Conservation (phyloP, 2,113 vertebrate genomes). For the Hippocampus abdominalis region DNA sequence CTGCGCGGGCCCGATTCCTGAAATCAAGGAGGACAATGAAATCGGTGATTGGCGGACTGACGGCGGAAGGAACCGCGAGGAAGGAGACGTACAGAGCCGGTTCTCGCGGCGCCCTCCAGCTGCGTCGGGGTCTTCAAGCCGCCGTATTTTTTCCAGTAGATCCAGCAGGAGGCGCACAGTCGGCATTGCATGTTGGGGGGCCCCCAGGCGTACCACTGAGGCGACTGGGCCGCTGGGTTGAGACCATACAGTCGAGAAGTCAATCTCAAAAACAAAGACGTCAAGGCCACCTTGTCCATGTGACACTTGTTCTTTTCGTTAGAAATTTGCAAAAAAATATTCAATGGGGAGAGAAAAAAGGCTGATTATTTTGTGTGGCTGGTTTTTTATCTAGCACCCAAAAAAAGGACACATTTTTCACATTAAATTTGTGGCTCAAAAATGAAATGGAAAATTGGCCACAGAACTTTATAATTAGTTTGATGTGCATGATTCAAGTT, state of each 20-base stretch:
- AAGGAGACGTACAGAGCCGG: constrained; percentile 75
- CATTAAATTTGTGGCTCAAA: too few relatives aligned
- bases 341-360: too few relatives aligned
- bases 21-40: background rate
- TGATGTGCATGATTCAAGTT: too few relatives aligned
- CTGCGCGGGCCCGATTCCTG: constrained; percentile 77
- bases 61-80: background rate
- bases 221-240: constrained; percentile 81
- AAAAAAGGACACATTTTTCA: too few relatives aligned
- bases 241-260: background rate
- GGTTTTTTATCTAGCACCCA: too few relatives aligned
- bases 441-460: too few relatives aligned
- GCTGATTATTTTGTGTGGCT: too few relatives aligned
- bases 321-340: too few relatives aligned
- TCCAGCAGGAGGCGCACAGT: constrained; percentile 93
- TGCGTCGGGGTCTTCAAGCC: constrained; percentile 92
- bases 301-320: too few relatives aligned
- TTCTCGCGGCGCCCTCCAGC: constrained; percentile 83
- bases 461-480: too few relatives aligned
- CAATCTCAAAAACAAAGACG: background rate
- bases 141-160: constrained; percentile 96
- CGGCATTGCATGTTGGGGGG: constrained; percentile 96
- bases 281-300: too few relatives aligned
- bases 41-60: background rate
- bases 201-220: constrained; percentile 94